Conservation (phyloP, 2,888 invertebrate species). For the Alviniconcha strummeri region DNA sequence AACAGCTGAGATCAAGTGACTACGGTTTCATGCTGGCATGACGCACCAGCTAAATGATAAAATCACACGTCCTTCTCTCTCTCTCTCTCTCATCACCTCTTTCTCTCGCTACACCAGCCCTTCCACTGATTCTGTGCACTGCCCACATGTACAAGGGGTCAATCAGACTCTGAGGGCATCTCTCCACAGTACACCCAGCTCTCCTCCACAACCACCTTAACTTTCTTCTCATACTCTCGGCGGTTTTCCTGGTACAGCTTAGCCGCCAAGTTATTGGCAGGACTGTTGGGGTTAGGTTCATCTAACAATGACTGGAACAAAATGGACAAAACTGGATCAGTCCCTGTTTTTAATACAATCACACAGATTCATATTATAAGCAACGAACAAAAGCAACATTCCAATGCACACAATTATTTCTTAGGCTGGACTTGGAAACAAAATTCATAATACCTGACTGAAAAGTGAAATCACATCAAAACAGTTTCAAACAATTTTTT, state of each 20-base stretch:
- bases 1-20: no score
- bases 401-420: no score
- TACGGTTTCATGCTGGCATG: no score
- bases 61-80: no score
- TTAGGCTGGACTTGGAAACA: no score
- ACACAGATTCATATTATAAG: neutral
- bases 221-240: slow-evolving; percentile 99
- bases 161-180: slow-evolving; percentile 35
- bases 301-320: slow-evolving; percentile 94
- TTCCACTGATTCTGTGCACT: no score
- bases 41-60: no score
- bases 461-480: no score
- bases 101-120: no score
- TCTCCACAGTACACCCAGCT: slow-evolving; percentile 82
- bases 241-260: slow-evolving; percentile 99
- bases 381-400: neutral
- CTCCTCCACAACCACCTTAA: slow-evolving; percentile 99
- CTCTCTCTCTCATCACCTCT: no score
- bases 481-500: no score
- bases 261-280: slow-evolving; percentile 99
- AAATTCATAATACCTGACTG: no score
- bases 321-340: slow-evolving; percentile 20
- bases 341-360: neutral
- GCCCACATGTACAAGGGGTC: neutral
- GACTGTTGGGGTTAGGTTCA: slow-evolving; percentile 99